Conservation (phyloP, 2,797 vertebrate species). For the Brotogeris chrysoptera region DNA sequence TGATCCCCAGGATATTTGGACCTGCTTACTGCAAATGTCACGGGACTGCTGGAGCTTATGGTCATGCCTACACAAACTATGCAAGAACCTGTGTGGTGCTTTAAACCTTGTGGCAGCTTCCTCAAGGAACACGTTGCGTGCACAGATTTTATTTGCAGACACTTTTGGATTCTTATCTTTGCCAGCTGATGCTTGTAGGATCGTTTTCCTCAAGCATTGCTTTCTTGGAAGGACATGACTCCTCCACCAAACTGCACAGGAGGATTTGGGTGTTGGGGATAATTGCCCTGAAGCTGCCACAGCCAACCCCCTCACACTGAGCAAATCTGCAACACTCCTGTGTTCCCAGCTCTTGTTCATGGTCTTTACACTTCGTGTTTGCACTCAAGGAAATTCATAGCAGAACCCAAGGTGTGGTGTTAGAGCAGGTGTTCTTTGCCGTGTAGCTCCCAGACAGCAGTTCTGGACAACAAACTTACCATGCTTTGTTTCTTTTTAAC, state of each 20-base stretch:
- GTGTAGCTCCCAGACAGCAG: neutral
- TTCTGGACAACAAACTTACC: neutral
- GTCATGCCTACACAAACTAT: neutral
- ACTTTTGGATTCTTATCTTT: neutral
- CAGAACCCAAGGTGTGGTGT: neutral
- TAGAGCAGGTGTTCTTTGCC: neutral
- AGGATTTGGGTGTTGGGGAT: neutral
- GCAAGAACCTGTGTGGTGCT: neutral
- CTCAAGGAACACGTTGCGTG: neutral
- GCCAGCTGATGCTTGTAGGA: neutral
- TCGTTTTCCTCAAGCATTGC: neutral
- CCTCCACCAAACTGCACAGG: neutral
- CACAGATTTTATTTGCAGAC: neutral
- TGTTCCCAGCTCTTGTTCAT: neutral
- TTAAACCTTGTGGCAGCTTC: neutral
- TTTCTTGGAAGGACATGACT: neutral
- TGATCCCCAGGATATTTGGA: neutral
- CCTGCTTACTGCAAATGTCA: neutral
- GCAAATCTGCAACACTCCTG: neutral
- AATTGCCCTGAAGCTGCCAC: neutral
- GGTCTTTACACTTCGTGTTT: neutral
- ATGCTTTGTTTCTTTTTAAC: neutral
- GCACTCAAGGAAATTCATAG: neutral
- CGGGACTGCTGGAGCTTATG: neutral
- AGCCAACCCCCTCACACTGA: neutral